Base-by-base conservation (phyloP, 2,113 vertebrate genomes). In the Aphelocoma coerulescens region DNA sequence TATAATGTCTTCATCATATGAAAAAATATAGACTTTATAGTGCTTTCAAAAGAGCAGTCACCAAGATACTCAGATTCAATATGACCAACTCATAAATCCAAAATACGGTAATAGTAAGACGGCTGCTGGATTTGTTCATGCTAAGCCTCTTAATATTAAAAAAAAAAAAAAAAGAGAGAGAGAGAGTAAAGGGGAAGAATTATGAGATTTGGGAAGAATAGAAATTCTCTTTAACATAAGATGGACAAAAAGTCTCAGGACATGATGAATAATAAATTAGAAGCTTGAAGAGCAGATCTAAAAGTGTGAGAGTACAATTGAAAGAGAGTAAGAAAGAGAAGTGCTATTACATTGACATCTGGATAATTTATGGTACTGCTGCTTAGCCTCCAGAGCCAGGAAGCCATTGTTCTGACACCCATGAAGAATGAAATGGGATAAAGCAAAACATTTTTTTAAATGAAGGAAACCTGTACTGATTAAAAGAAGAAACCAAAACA, bases 151-250 rank as follows among this genome's bases (percentile, higher is more conserved):
- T 55, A 51, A 32, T 62, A 30, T 23, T n/a, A 13, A 26, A 44
- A 13, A 26, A 44, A 16, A 33, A 62, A 19, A 57, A 12, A 12
- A 26, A 6, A 8, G 23, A 4, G 2, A 33, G 0, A 10, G 0
- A 22, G 1, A 3, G 2, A 51, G 4, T n/a, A 48, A 28, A 62
- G 1, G 7, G 7, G 4, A 85, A 66, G 18, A 76, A 37, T 33
- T 22, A 21, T 14, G 30, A 80, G 7, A 69, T 85, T 85, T 84
- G 7, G 3, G 39, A 37, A 15, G 28, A 78, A 93, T 28, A 2
- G 23, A 48, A 79, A 55, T 72, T 84, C 7, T 82, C 9, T 76
- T 93, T n/a, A 48, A 18, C 10, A 51, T 82, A 71, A 86, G 13
- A 58, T 46, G 16, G 24, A 69, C 23, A 62, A 65, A 61, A 54